phyloP scores from a whole-genome alignment of 1,140 invertebrate species.

The Achatina immaculata region DNA sequence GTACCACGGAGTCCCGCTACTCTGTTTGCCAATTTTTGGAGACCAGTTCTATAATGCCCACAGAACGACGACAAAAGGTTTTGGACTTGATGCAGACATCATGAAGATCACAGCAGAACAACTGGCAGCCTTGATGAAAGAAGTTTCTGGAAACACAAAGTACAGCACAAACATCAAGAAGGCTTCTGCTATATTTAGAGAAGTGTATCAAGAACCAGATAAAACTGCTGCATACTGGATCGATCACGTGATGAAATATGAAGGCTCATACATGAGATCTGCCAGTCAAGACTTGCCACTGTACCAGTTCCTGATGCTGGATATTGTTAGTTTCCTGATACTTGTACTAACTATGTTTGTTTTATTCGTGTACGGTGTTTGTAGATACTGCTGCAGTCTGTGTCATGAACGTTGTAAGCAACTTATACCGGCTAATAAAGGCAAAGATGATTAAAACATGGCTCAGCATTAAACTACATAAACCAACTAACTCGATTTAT shows the following conservation, averaged over 20 bases:
- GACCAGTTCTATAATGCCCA: conserved; percentile 75
- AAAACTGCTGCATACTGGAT: conserved; percentile 53
- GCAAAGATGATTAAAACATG: too few relatives aligned
- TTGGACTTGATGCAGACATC: not conserved
- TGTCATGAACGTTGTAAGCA: too few relatives aligned
- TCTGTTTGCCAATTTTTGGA: conserved; percentile 80
- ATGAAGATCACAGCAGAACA: not conserved
- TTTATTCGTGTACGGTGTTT: not conserved
- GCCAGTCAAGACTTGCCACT: conserved; percentile 41
- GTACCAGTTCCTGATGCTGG: conserved; percentile 50
- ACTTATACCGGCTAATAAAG: too few relatives aligned
- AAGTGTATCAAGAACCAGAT: conserved; percentile 42
- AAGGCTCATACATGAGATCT: conserved; percentile 50
- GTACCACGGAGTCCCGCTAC: conserved; percentile 54
- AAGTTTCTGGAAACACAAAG: conserved; percentile 42
- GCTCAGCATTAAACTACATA: too few relatives aligned
- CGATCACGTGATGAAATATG: conserved; percentile 58
- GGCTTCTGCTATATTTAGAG: conserved; percentile 51
- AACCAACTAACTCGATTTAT: too few relatives aligned
- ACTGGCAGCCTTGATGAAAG: conserved; percentile 38
- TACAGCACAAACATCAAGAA: conserved; percentile 49
- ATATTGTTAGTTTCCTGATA: conserved; percentile 40
- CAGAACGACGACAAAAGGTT: conserved; percentile 32
- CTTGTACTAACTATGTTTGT: not conserved
- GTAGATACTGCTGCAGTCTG: not conserved